Percentiles rank a stretch among this genome's conserved stretches.
Conservation (phyloP, 2,888 invertebrate species). For the Drosophila peninsularis region DNA sequence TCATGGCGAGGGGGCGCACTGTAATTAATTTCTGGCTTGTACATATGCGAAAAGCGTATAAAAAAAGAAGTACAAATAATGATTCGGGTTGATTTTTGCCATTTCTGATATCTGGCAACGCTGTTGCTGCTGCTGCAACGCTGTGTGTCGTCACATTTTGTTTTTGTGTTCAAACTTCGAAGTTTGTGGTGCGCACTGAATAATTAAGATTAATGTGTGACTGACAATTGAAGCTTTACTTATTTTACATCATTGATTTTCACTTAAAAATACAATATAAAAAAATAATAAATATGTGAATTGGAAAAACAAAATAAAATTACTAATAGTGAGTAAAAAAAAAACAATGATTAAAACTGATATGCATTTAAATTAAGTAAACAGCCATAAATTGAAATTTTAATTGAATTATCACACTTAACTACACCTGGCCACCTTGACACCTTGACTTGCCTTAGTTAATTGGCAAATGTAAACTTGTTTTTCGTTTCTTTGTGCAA, state of each 20-base stretch:
- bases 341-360: not conserved
- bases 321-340: not conserved
- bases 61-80: constrained; percentile 14
- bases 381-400: not conserved
- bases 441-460: constrained; percentile 37
- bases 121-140: constrained; percentile 32
- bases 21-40: constrained; percentile 73
- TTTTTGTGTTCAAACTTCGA: constrained; percentile 17
- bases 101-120: constrained; percentile 68
- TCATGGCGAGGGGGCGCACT: constrained; percentile 26
- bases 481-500: constrained; percentile 1
- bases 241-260: constrained; percentile 24
- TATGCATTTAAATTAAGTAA: not conserved
- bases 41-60: constrained; percentile 24
- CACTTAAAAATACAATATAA: not conserved
- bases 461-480: constrained; percentile 16
- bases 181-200: constrained; percentile 37
- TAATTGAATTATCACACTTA: constrained; percentile 7
- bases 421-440: constrained; percentile 38
- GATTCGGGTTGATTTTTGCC: constrained; percentile 48
- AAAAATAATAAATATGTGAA: constrained; percentile 1
- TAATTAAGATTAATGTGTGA: constrained; percentile 55
- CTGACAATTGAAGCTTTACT: constrained; percentile 21
- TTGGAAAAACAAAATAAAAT: not conserved
- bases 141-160: constrained; percentile 7